Evolutionary conservation across 2,888 invertebrate genomes (phyloP).

Genomic region (Eurytoma californica): DNA sequence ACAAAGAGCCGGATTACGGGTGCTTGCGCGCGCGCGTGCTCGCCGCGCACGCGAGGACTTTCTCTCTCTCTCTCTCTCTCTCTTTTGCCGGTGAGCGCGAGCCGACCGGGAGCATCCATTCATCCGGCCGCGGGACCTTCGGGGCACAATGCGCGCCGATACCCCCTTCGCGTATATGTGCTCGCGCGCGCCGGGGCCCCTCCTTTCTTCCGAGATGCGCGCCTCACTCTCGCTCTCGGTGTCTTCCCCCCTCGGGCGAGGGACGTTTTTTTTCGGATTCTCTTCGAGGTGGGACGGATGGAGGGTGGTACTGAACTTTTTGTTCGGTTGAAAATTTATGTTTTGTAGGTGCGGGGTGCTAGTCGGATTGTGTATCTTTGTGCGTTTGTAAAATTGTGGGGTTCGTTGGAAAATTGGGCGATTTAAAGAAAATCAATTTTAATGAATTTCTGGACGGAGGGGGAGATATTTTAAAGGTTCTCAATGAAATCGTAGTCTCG

Average conservation of each 20-base stretch:
- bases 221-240: background rate
- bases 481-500: too few relatives aligned
- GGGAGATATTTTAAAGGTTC: too few relatives aligned
- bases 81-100: background rate
- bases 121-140: slow-evolving; percentile 47
- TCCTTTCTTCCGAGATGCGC: too few relatives aligned
- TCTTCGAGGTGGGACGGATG: background rate
- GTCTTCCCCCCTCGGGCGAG: background rate
- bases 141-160: slow-evolving; percentile 4
- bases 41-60: slow-evolving; percentile 12
- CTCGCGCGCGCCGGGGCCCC: background rate
- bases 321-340: too few relatives aligned
- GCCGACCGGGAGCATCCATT: slow-evolving; percentile 39
- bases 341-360: too few relatives aligned
- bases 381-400: too few relatives aligned
- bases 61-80: background rate
- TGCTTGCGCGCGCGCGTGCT: slow-evolving; percentile 13
- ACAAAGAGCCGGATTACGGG: slow-evolving; percentile 43
- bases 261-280: slow-evolving; percentile 2
- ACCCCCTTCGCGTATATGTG: background rate
- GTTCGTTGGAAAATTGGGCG: too few relatives aligned
- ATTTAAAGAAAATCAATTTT: too few relatives aligned
- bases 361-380: too few relatives aligned
- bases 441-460: too few relatives aligned
- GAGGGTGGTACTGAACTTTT: too few relatives aligned